These are phyloP conservation scores for Pagetopsis macropterus DNA, from an alignment of 2,797 vertebrate genomes.

Conservation along the genomic window DNA sequence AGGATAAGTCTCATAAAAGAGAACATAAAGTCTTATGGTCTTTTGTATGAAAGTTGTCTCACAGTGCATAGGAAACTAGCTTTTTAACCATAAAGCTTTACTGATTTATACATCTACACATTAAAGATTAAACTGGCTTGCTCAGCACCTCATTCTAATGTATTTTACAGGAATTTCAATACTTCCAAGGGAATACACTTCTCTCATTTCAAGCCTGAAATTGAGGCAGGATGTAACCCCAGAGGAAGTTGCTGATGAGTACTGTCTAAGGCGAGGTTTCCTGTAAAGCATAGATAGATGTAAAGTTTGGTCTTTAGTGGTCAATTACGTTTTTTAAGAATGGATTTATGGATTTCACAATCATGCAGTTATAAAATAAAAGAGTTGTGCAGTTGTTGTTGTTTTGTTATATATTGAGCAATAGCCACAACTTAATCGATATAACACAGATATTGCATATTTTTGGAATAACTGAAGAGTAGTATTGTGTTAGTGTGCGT, in stretches of 20 bases:
- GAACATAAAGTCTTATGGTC: conserved; percentile 1
- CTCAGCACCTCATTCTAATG: conserved; percentile 35
- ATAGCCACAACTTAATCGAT: neutral
- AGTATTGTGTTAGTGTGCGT: neutral
- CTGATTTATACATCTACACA: conserved; percentile 23
- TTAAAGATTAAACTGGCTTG: conserved; percentile 28
- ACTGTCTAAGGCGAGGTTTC: conserved; percentile 37
- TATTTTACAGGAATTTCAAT: conserved; percentile 33
- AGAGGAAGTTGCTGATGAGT: conserved; percentile 46
- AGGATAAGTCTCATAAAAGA: neutral
- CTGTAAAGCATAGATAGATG: conserved; percentile 30
- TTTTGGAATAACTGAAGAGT: neutral
- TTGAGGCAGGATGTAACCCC: conserved; percentile 27
- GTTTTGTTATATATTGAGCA: neutral
- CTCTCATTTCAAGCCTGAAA: conserved; percentile 37
- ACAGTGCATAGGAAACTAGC: neutral
- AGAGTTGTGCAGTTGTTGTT: too few relatives aligned
- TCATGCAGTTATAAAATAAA: neutral
- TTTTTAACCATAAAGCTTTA: conserved; percentile 13
- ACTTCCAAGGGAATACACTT: conserved; percentile 20
- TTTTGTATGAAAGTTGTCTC: neutral
- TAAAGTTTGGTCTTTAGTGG: conserved; percentile 22
- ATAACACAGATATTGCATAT: neutral
- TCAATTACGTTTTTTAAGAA: conserved; percentile 11
- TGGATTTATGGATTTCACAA: neutral